Base-by-base conservation (phyloP, 1,140 invertebrate genomes). In the Caenorhabditis latens region DNA sequence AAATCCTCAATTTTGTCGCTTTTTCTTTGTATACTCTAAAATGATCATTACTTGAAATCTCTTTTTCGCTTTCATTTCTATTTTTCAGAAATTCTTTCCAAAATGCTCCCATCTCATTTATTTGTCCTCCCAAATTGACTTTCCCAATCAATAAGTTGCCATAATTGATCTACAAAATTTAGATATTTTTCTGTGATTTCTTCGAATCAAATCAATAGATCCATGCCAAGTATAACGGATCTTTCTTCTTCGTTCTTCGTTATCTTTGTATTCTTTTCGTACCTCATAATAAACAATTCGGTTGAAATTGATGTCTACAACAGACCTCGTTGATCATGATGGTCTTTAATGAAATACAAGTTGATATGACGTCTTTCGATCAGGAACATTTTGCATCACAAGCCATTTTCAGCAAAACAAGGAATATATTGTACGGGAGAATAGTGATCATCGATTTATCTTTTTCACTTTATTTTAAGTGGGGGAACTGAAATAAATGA, bases 321-420 rank as follows among this genome's bases (percentile, higher is more conserved):
- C n/a, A 40, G 32, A 65, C 14, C 61, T 40, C 32, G 61, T 42
- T 40, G 61, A 65, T 16, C 61, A 65, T 8, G 24, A 11, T 65
- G 61, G 61, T 65, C 40, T 65, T 65, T 40, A 65, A 40, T 65
- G 6, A 9, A 16, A 42, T 40, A 65, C 21, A 32, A 65, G 61
- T 40, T n/a, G n/a, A 65, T 9, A 65, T 65, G 61, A 65, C 61
- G 61, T 65, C 11, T 32, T 40, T 40, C 57, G 61, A 65, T 40
- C 32, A 32, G 32, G 61, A 40, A 65, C 61, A 65, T 65, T 65
- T 65, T 65, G 61, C 61, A 65, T 65, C 61, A 65, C 61, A 42
- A 65, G 61, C 32, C 57, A 53, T 61, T 61, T 61, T 61, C 21
- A 61, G 21, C 61, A 65, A 42, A 65, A 65, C 61, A 65, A 65